Evolutionary conservation across 1,140 invertebrate species (phyloP), one percentile per base, ranked within the genome.

Genomic region (Zophobas atratus): DNA sequence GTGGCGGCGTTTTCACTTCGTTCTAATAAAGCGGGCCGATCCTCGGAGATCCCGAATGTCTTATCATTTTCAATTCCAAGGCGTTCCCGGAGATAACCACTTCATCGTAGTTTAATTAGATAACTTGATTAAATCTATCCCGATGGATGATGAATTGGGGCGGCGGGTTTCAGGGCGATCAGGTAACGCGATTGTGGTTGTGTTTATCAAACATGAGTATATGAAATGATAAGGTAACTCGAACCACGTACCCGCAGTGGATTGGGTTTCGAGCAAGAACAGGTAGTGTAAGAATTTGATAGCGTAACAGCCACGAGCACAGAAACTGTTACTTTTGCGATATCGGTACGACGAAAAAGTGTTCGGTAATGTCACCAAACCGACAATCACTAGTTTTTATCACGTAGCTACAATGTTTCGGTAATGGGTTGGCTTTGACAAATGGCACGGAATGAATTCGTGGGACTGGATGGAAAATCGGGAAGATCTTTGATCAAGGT

Each of bases 241-340:
- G 20, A 20, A 20, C 2, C 35, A 55, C 51, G 6, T 55, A 55
- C 33, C 53, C 8, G 35, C 6, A 32, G 35, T 34, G 53, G 32
- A 6, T 51, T n/a, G n/a, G 32, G 32, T 51, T 51, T 51, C 49
- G 32, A 51, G 49, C 32, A 51, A 33, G 8, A 55, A 55, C 53
- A 55, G 53, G 53, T 55, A 55, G 53, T 55, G 32, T 34, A 55
- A 34, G n/a, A 55, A 55, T 55, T 55, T 55, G 53, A 55, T 55
- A 55, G 33, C 53, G 53, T 55, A 55, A 55, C 53, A 55, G 51
- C 20, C 51, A 53, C 51, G 4, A 53, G 1, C 33, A 53, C 5
- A 55, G 20, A 20, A 20, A 55, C 53, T 33, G 35, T 55, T 33
- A 55, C 53, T 20, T 55, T 55, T 33, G n/a, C 53, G 5, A 34